Evolutionary conservation across 2,797 vertebrate genomes (phyloP).

Genomic region (Neomorphus geoffroyi): DNA sequence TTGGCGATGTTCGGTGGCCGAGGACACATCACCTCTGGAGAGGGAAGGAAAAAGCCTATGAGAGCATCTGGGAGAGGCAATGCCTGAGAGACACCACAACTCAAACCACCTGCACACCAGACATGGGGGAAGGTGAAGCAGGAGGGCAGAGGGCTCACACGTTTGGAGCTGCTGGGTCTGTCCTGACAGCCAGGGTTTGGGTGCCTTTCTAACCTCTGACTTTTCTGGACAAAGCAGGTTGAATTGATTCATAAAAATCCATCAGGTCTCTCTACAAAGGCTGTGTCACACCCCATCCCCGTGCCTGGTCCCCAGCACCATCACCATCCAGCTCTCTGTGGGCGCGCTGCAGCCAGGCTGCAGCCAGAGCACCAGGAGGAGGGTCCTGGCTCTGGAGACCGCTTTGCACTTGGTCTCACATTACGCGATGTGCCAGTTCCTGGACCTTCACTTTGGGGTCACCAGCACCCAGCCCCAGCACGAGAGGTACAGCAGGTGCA

Average conservation of each 20-base stretch:
- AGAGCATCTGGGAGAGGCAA: background rate
- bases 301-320: background rate
- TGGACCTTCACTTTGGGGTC: background rate
- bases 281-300: background rate
- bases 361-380: background rate
- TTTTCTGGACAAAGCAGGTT: background rate
- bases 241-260: background rate
- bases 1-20: slow-evolving; percentile 14
- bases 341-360: rapidly evolving
- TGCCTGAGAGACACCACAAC: background rate
- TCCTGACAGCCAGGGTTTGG: background rate
- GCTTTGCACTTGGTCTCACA: background rate
- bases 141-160: background rate
- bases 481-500: background rate
- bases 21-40: no score
- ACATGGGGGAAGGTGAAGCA: background rate
- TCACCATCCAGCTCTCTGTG: rapidly evolving
- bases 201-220: background rate
- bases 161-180: rapidly evolving
- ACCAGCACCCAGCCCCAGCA: background rate
- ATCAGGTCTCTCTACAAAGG: background rate
- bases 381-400: background rate
- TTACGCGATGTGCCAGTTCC: background rate
- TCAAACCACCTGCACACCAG: background rate
- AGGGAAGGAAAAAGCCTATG: background rate